Base-by-base conservation (phyloP, 2,888 invertebrate genomes). In the Frankliniella fusca region DNA sequence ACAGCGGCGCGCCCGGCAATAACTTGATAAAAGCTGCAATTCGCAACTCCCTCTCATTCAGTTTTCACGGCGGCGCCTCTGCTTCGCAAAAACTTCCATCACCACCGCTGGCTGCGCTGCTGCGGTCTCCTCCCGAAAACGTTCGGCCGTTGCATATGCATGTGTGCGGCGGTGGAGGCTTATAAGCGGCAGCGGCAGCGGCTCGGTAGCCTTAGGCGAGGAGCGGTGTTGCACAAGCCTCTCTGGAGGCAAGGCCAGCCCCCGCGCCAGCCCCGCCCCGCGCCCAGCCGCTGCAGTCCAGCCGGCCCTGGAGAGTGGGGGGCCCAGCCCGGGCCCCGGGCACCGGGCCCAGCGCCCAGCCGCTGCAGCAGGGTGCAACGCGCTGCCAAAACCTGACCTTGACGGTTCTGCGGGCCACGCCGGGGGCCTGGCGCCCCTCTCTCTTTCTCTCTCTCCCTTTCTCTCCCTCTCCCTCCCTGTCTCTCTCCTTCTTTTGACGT, bases 311-410 rank as follows among this genome's bases (percentile, higher is more conserved):
- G 38, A 38, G 38, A 38, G 38, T 2, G 38, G 38, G 61, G 18
- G n/a, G 20, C 54, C 54, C 15, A 50, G 50, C 50, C 50, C 20
- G 61, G 61, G 61, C 54, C 54, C 54, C 15, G 61, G n/a, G 61
- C 61, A 18, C 61, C 18, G 61, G 61, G 61, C 54, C 54, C 54
- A n/a, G 54, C 54, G 20, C 61, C 18, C 61, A 18, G 61, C 11
- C 61, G 18, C 18, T 61, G 15, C 18, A 38, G 38, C n/a, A 61
- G 61, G n/a, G 61, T 61, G 61, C 61, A 61, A 61, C 18, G 61
- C 15, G 61, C 61, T 61, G 61, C 61, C 61, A n/a, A 61, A 61
- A 61, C 61, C 20, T 61, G 61, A 61, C 61, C 61, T 61, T 61
- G 61, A 7, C 38, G 38, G 38, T 5, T 38, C 38, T 38, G 38